Base-by-base conservation (phyloP, 2,113 vertebrate species). In the Edolisoma coerulescens region DNA sequence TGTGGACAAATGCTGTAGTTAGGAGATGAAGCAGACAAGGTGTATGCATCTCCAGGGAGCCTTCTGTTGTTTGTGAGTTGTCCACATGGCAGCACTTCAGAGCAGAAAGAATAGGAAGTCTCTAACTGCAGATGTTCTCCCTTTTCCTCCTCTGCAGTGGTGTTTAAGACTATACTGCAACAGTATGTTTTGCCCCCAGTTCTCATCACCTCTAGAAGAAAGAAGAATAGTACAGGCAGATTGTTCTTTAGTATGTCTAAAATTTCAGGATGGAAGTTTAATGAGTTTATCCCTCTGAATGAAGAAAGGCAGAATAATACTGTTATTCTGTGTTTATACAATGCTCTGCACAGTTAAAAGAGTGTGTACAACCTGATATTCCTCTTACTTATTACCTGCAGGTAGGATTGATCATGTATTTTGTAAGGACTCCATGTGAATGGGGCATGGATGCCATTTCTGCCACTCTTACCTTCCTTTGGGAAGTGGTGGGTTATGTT, bases 361-460 rank as follows among this genome's bases (percentile, higher is more conserved):
- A 23, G 7, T 50, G 13, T 57, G 20, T 28, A 16, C 35, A 84
- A 71, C n/a, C 41, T 71, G 77, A 35, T 73, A 37, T 19, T 77
- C 22, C 47, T 89, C 64, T 87, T 44, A 11, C 23, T n/a, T 68
- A 10, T 47, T 70, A 18, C 42, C 65, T 87, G 27, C 68, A 99
- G 99, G 99, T 99, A 70, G 99, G 99, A 53, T 75, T 99, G 79
- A 99, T 99, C 93, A 99, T 99, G 99, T 99, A 99, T 92, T 99
- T 99, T 76, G 99, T 99, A 70, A 98, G 99, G 76, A 99, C 99
- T 1, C 99, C 99, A 0, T 99, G 99, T 27, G 99, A 99, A 84
- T 99, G 99, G 99, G 99, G 99, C 9, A 99, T 99, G 99, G 99
- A 99, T 71, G 99, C 99, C 94, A 99, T 99, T 94, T 99, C 99